phyloP scores from a whole-genome alignment of 64 coral and sea anemone species.

The Orbicella faveolata region DNA sequence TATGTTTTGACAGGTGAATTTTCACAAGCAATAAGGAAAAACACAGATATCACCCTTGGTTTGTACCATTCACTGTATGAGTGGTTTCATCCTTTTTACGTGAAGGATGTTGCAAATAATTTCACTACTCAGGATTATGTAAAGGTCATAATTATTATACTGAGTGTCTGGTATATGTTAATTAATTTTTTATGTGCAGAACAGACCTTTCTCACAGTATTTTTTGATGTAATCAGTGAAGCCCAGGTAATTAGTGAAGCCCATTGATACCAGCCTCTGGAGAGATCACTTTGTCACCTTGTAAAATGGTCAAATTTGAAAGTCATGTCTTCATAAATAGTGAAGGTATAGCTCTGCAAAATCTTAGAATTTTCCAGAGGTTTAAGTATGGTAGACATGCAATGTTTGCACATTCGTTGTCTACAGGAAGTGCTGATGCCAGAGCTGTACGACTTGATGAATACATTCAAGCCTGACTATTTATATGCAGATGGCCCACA shows the following conservation, averaged over 20 bases:
- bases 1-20: slow-evolving; percentile 65
- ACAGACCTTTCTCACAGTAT: too few species aligned
- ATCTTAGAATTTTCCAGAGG: background rate
- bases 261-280: too few species aligned
- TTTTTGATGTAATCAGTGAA: too few species aligned
- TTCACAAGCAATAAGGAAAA: slow-evolving; percentile 58
- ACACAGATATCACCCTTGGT: slow-evolving; percentile 83
- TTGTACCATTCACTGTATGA: slow-evolving; percentile 90
- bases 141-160: slow-evolving; percentile 12
- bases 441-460: slow-evolving; percentile 80
- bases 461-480: slow-evolving; percentile 82
- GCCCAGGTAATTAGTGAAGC: too few species aligned
- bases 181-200: too few species aligned
- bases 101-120: slow-evolving; percentile 66
- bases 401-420: background rate
- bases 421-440: slow-evolving; percentile 63
- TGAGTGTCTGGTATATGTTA: too few species aligned
- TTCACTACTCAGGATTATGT: slow-evolving; percentile 66
- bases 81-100: slow-evolving; percentile 90
- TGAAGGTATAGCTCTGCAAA: too few species aligned
- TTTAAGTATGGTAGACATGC: too few species aligned
- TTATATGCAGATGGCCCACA: slow-evolving; percentile 81
- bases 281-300: too few species aligned
- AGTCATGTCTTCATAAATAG: too few species aligned
- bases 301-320: too few species aligned